A percentile compares a stretch with the other conserved stretches of the same genome.
phyloP scores from a whole-genome alignment of 2,888 invertebrate species.

The Eilema sororculum region DNA sequence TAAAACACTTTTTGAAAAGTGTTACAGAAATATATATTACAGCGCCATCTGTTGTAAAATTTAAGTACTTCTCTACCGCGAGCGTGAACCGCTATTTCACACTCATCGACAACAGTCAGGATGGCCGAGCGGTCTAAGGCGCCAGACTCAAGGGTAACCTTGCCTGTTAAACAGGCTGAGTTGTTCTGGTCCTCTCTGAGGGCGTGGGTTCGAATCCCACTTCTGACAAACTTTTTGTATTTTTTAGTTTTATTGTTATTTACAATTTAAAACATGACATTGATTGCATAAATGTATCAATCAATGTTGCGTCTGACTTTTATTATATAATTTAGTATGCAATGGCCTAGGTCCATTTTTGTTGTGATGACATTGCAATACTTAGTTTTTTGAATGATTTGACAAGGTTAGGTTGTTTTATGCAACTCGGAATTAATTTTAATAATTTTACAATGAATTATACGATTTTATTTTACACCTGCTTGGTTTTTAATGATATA shows the following conservation, averaged over 20 bases:
- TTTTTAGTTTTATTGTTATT: conserved; percentile 31
- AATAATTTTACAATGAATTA: conserved; percentile 1
- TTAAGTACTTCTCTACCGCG: conserved; percentile 28
- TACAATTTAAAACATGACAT: background rate
- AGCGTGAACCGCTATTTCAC: conserved; percentile 60
- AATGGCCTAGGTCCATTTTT: background rate
- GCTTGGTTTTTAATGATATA: background rate
- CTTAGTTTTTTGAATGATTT: background rate
- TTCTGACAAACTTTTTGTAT: conserved; percentile 88
- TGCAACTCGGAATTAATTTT: conserved; percentile 1
- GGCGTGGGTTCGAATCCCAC: conserved; percentile 94
- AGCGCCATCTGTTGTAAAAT: conserved; percentile 61
- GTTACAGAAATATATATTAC: conserved; percentile 8
- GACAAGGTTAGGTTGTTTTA: background rate
- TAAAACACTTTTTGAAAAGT: background rate
- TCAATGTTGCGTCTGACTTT: background rate
- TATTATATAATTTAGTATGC: background rate
- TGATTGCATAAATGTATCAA: background rate
- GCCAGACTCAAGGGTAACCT: conserved; percentile 87
- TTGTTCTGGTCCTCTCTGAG: conserved; percentile 91
- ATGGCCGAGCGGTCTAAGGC: conserved; percentile 97
- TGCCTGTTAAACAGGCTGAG: conserved; percentile 89
- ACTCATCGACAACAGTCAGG: conserved; percentile 84
- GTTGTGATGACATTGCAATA: conserved; percentile 3
- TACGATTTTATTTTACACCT: background rate